Conservation (phyloP, 2,113 vertebrate genomes). For the Cololabis saira region DNA sequence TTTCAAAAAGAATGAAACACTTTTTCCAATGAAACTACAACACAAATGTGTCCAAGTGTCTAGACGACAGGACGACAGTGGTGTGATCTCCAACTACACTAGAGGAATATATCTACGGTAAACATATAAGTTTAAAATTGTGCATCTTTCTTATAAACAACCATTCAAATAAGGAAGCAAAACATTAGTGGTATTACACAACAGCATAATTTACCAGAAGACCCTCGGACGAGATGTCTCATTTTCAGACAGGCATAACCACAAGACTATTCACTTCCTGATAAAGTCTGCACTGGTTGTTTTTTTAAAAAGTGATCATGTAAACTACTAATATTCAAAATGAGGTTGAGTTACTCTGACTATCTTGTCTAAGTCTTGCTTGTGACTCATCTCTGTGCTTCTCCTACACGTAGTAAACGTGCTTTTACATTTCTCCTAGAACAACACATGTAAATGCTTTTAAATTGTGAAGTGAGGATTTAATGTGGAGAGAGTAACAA, state of each 20-base stretch:
- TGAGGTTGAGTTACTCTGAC: not conserved
- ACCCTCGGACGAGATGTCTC: not conserved
- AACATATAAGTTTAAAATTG: not conserved
- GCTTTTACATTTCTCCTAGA: not conserved
- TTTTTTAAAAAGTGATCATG: not conserved
- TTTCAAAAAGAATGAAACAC: too few species aligned
- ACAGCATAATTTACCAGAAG: constrained; percentile 42
- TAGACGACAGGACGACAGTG: too few species aligned
- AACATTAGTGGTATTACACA: constrained; percentile 39
- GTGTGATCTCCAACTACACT: too few species aligned
- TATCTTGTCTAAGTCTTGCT: not conserved
- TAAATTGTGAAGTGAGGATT: not conserved
- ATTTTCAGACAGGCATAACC: constrained; percentile 18
- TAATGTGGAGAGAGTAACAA: not conserved
- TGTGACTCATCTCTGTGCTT: constrained; percentile 23
- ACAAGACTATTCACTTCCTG: constrained; percentile 54
- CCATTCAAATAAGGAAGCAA: not conserved
- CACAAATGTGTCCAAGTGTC: too few species aligned
- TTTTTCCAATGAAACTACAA: too few species aligned
- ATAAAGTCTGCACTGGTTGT: not conserved
- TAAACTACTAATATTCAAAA: not conserved
- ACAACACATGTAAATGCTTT: not conserved
- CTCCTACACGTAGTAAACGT: not conserved
- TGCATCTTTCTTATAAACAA: not conserved
- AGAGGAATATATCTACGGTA: too few species aligned